phyloP scores from a whole-genome alignment of 2,888 invertebrate genomes.

The Cactoblastis cactorum region DNA sequence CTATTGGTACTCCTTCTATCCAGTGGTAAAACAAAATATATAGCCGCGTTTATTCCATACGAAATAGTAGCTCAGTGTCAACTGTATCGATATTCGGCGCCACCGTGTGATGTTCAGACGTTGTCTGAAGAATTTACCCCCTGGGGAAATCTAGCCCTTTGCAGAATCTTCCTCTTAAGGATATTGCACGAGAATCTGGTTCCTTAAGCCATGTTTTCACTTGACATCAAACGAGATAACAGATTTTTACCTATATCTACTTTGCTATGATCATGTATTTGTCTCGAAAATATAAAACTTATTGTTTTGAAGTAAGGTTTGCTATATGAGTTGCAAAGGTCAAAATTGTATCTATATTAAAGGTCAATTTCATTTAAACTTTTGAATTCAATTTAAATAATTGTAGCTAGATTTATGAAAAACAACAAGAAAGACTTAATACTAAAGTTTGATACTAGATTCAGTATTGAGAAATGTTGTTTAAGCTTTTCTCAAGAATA shows the following conservation, averaged over 20 bases:
- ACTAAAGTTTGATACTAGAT: no score
- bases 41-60: neutral
- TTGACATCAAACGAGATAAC: neutral
- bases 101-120: constrained; percentile 3
- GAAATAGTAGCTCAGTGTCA: neutral
- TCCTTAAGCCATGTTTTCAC: neutral
- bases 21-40: neutral
- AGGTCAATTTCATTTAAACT: no score
- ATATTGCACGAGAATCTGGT: neutral
- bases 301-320: no score
- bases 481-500: no score
- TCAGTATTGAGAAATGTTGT: no score
- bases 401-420: no score
- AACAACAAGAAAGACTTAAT: no score
- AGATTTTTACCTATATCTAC: neutral
- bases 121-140: neutral
- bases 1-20: no score
- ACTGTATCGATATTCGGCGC: constrained; percentile 3
- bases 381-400: no score
- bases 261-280: neutral
- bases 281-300: neutral
- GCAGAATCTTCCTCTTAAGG: constrained; percentile 1
- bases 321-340: no score
- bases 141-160: constrained; percentile 4
- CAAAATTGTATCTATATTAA: no score